Evolutionary conservation across 2,888 invertebrate species (phyloP).

Genomic region (Clostera curtula): DNA sequence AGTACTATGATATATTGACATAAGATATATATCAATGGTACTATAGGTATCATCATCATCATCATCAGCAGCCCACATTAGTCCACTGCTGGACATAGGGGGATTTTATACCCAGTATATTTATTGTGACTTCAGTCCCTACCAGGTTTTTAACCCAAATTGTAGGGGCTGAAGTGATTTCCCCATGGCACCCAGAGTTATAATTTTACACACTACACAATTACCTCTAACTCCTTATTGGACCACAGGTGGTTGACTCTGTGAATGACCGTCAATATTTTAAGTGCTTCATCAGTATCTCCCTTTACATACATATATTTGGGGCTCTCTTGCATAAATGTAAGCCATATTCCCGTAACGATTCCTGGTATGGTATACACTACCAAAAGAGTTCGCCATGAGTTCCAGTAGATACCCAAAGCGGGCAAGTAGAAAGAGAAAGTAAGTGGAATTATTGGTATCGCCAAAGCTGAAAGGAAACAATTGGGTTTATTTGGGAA

Average conservation of each 20-base stretch:
- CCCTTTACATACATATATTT: conserved; percentile 80
- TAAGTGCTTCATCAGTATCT: conserved; percentile 68
- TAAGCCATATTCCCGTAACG: conserved; percentile 71
- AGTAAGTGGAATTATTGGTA: conserved; percentile 76
- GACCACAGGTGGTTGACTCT: conserved; percentile 35
- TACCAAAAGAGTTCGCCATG: conserved; percentile 83
- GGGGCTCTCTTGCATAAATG: conserved; percentile 83
- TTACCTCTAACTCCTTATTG: conserved; percentile 33
- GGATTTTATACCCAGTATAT: too few species aligned
- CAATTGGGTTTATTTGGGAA: not conserved
- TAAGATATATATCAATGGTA: too few species aligned
- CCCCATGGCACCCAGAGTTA: too few species aligned
- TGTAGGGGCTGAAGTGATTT: too few species aligned
- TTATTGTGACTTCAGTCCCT: too few species aligned
- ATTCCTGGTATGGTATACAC: conserved; percentile 77
- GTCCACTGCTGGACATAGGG: too few species aligned
- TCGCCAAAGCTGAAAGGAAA: conserved; percentile 72
- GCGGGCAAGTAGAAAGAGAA: conserved; percentile 45
- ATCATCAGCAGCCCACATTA: too few species aligned
- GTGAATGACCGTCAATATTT: conserved; percentile 40
- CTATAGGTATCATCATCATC: too few species aligned
- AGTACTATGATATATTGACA: too few species aligned
- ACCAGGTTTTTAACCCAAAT: too few species aligned
- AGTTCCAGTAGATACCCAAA: conserved; percentile 73
- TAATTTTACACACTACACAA: too few species aligned